These are phyloP conservation scores for Scaptomyza hsui DNA, from an alignment of 1,140 invertebrate genomes.

Conservation along the genomic window DNA sequence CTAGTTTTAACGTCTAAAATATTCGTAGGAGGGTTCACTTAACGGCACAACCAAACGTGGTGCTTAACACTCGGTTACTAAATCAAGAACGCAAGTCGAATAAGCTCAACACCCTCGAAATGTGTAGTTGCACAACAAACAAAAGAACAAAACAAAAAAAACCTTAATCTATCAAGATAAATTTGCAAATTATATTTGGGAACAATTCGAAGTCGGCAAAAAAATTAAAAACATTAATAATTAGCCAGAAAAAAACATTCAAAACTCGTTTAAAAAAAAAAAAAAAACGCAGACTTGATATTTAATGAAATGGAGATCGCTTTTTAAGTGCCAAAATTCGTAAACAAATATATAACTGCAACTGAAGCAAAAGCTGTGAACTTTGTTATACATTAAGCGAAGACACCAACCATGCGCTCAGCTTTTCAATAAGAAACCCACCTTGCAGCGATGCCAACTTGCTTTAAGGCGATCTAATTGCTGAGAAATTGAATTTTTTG, in stretches of 20 bases:
- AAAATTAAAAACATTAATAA: not conserved
- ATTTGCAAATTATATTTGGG: not conserved
- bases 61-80: slow-evolving; percentile 56
- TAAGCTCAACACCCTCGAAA: slow-evolving; percentile 41
- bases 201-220: not conserved
- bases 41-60: slow-evolving; percentile 37
- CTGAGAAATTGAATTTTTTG: not conserved
- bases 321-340: not conserved
- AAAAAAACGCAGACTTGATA: not conserved
- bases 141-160: not conserved
- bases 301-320: not conserved
- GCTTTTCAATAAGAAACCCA: not conserved
- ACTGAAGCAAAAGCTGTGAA: not conserved
- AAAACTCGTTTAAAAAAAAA: not conserved
- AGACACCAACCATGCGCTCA: slow-evolving; percentile 3
- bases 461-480: slow-evolving; percentile 5
- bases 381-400: not conserved
- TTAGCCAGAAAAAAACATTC: not conserved
- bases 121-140: not conserved
- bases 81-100: slow-evolving; percentile 48
- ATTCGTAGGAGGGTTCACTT: not conserved
- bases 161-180: slow-evolving; percentile 16
- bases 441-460: not conserved
- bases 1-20: slow-evolving; percentile 14
- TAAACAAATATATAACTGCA: not conserved